A percentile compares a stretch with the other conserved stretches of the same genome.
Conservation (phyloP, 2,113 vertebrate genomes). For the Nibea albiflora region DNA sequence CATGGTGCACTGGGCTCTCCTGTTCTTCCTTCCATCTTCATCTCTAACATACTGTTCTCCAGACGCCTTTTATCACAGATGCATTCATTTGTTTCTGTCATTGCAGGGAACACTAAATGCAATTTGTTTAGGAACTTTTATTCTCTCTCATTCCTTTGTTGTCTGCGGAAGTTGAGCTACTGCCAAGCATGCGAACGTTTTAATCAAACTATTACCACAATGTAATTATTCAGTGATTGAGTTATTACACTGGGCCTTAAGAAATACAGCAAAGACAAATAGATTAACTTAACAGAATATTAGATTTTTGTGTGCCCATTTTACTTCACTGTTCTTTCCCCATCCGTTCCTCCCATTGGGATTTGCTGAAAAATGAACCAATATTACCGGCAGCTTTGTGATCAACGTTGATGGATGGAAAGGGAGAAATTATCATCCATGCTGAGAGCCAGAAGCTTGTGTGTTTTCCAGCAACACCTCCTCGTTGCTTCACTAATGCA, state of each 20-base stretch:
- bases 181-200: slow-evolving; percentile 2
- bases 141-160: slow-evolving; percentile 1
- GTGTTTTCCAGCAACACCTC: slow-evolving; percentile 12
- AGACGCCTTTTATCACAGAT: neutral
- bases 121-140: slow-evolving; percentile 6
- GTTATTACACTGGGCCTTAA: slow-evolving; percentile 10
- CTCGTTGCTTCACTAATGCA: slow-evolving; percentile 9
- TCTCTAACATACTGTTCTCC: neutral
- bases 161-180: neutral
- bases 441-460: slow-evolving; percentile 3
- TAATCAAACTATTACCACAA: neutral
- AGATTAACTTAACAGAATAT: slow-evolving; percentile 24
- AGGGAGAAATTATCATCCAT: slow-evolving; percentile 17
- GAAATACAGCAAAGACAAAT: slow-evolving; percentile 13
- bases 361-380: slow-evolving; percentile 52
- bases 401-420: slow-evolving; percentile 56
- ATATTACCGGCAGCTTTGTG: slow-evolving; percentile 34
- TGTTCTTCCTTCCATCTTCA: neutral
- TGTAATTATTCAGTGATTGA: neutral
- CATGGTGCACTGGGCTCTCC: neutral
- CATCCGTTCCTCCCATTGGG: slow-evolving; percentile 20
- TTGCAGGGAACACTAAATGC: neutral
- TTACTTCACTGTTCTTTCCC: neutral
- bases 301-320: neutral
- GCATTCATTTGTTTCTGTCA: slow-evolving; percentile 2